Evolutionary conservation across 2,797 vertebrate genomes (phyloP), one percentile per base, ranked within the genome.

Genomic region (Cossypha caffra): DNA sequence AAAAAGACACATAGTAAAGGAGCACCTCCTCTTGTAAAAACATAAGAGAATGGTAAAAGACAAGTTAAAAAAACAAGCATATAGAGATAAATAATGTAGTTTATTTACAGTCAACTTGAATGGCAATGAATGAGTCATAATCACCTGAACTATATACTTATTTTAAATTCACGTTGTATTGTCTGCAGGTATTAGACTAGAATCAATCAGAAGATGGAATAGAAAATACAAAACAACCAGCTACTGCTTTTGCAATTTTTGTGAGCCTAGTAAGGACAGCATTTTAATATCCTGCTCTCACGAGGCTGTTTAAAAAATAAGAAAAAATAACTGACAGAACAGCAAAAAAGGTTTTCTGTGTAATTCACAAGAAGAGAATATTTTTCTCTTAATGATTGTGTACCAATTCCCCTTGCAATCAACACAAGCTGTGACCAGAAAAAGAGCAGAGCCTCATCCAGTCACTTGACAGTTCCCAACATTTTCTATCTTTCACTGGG

Each of bases 361-460:
- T 72, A 93, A 92, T 79, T 89, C 63, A 93, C 40, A 90, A 81
- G 24, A 91, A 83, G 21, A 79, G 5, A 90, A 23, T 59, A 78
- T 88, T 86, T 94, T 88, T 81, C 52, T 89, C 61, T 76, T 88
- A 83, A 90, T 69, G 33, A 69, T 8, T 63, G 13, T 14, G n/a
- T 68, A 93, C 73, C 73, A 91, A 84, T 73, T 94, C 79, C 76
- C 91, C 69, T 69, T 86, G 76, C 82, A 94, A 94, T 84, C 93
- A 94, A 75, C 76, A 88, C 54, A 91, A 88, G 82, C 69, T 88
- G 93, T 73, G 69, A 93, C 66, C 93, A 88, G 89, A 93, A 91
- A 86, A 92, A 94, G 40, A 96, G 51, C 93, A 95, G 85, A 96
- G 31, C 63, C 57, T 95, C 47, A 69, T 77, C 38, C 43, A 69